Conservation (phyloP, 1,140 invertebrate species). For the Meloidogyne floridensis region DNA sequence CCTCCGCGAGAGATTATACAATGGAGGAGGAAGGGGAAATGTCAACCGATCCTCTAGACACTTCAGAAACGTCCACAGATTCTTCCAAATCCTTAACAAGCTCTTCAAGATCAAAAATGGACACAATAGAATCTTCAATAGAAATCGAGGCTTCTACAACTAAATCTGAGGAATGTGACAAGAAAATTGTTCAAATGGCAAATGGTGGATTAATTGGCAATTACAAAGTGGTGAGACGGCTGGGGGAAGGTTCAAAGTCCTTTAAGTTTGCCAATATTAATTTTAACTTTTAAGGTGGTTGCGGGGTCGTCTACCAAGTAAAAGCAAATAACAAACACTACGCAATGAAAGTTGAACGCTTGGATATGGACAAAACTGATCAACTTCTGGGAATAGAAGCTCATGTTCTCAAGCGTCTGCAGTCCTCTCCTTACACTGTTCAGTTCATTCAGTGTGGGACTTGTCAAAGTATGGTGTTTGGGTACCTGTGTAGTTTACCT, state of each 20-base stretch:
- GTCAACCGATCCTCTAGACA: neutral
- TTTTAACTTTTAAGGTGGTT: neutral
- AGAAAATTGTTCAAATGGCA: neutral
- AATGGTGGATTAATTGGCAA: neutral
- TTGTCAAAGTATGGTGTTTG: neutral
- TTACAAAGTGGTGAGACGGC: conserved; percentile 2
- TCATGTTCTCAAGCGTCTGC: neutral
- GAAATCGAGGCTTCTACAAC: neutral
- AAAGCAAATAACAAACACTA: neutral
- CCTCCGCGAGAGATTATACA: no score
- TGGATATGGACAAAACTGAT: neutral
- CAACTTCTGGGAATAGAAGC: neutral
- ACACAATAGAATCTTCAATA: neutral
- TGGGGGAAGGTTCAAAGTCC: neutral
- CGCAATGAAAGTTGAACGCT: conserved; percentile 1
- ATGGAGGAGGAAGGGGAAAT: neutral
- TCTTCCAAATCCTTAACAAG: neutral
- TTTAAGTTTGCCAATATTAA: neutral
- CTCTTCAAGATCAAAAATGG: neutral
- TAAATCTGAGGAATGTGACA: neutral
- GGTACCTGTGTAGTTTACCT: no score
- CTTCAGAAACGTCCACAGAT: neutral
- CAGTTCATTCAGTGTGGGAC: neutral
- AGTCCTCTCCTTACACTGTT: neutral
- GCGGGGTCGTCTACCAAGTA: neutral